These are phyloP conservation scores for Aphelenchoides besseyi DNA, from an alignment of 1,140 invertebrate species.

Conservation along the genomic window DNA sequence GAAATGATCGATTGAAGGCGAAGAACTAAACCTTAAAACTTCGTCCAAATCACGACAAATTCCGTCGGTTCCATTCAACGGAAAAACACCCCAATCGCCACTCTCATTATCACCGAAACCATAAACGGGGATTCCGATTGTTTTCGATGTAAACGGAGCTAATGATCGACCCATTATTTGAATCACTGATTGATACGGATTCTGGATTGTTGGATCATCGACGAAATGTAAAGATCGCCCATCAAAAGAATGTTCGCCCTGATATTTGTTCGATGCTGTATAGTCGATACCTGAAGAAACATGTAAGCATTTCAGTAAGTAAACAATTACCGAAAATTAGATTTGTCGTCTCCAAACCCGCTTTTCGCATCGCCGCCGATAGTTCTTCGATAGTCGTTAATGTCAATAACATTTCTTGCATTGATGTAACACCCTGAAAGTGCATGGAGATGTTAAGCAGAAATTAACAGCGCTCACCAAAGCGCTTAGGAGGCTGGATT, in stretches of 20 bases:
- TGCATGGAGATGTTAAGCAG: slow-evolving; percentile 24
- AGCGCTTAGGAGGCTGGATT: slow-evolving; percentile 38
- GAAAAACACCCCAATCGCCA: slow-evolving; percentile 64
- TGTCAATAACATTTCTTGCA: slow-evolving; percentile 58
- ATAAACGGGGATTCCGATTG: slow-evolving; percentile 64
- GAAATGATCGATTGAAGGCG: background rate
- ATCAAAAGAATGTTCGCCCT: slow-evolving; percentile 66
- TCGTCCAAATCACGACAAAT: slow-evolving; percentile 65
- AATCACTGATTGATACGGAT: slow-evolving; percentile 63
- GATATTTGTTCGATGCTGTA: slow-evolving; percentile 68
- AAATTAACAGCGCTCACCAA: slow-evolving; percentile 7
- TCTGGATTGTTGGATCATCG: slow-evolving; percentile 56
- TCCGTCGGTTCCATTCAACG: slow-evolving; percentile 57
- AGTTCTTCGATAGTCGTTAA: slow-evolving; percentile 52
- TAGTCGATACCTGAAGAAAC: slow-evolving; percentile 66
- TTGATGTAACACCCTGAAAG: slow-evolving; percentile 52
- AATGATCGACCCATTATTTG: slow-evolving; percentile 65
- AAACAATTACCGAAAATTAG: slow-evolving; percentile 52
- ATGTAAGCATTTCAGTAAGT: background rate
- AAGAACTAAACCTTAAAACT: slow-evolving; percentile 59
- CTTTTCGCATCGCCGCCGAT: slow-evolving; percentile 59
- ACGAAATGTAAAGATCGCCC: slow-evolving; percentile 64
- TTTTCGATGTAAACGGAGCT: slow-evolving; percentile 65
- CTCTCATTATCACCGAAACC: slow-evolving; percentile 66
- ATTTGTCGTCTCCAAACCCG: slow-evolving; percentile 57